Evolutionary conservation across 2,888 invertebrate genomes (phyloP), one percentile per base, ranked within the genome.

Genomic region (Chymomyza fuscimana): DNA sequence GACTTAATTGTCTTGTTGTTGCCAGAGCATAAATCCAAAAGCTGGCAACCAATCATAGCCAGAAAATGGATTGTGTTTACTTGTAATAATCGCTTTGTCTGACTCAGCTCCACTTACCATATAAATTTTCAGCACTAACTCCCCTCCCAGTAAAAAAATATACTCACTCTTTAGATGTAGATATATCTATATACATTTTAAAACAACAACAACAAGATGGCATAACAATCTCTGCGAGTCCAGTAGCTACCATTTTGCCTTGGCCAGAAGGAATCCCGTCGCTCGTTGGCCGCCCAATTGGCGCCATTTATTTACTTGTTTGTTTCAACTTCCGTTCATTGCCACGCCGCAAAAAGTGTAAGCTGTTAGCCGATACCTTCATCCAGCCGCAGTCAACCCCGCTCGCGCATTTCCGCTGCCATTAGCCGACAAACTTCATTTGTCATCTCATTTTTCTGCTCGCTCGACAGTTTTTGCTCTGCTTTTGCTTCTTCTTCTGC

Each of bases 291-390:
- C 71, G 82, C 78, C 87, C 79, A 87, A 88, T 86, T 81, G 87
- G 87, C 87, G 88, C 87, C 87, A 84, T 87, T 88, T 88, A 87
- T 87, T 86, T 87, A 83, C 84, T 87, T 87, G 86, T 88, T 87
- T 87, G 81, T 84, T 79, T 86, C 87, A 86, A 78, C 87, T 85
- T 86, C 83, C 86, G 87, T 79, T 87, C 86, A 86, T 86, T 86
- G 85, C 87, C 87, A 86, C 84, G 86, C 86, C 80, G 72, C 84
- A 84, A 84, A 84, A 86, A 86, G 74, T 84, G 80, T 80, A 76
- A 80, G 84, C 81, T 77, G 63, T 74, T 46, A 25, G 51, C 56
- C 51, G 25, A 66, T 81, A 81, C 86, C 86, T 78, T 66, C 73
- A 32, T 63, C 46, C 54, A 72, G 19, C n/a, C 59, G 16, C 40